These are phyloP conservation scores for Pteria penguin DNA, from an alignment of 2,888 invertebrate genomes.

Conservation along the genomic window DNA sequence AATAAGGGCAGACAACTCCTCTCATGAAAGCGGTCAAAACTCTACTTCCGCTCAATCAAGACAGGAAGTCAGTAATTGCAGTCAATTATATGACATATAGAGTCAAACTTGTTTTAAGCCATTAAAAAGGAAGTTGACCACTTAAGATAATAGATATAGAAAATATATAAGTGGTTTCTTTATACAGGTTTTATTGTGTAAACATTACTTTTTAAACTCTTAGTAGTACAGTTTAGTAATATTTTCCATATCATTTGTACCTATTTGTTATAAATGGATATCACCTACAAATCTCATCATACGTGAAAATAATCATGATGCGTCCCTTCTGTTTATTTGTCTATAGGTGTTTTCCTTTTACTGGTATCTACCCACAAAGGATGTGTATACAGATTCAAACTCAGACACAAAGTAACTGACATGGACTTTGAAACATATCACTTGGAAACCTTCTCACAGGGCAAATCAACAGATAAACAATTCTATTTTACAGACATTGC, in stretches of 20 bases:
- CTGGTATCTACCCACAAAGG: neutral
- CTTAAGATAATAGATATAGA: no score
- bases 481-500: neutral
- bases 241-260: neutral
- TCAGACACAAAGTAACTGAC: neutral
- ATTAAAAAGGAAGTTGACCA: no score
- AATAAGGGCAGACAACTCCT: no score
- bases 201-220: neutral
- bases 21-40: no score
- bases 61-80: no score
- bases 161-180: no score
- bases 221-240: neutral
- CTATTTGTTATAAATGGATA: neutral
- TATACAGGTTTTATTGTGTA: no score
- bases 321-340: neutral
- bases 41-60: no score
- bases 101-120: no score
- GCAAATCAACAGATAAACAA: neutral
- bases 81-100: no score
- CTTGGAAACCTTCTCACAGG: neutral
- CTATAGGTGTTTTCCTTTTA: conserved; percentile 2
- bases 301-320: neutral
- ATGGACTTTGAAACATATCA: conserved; percentile 18
- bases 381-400: neutral
- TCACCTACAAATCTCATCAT: neutral